Conservation (phyloP, 2,113 vertebrate species). For the Macrotis lagotis region DNA sequence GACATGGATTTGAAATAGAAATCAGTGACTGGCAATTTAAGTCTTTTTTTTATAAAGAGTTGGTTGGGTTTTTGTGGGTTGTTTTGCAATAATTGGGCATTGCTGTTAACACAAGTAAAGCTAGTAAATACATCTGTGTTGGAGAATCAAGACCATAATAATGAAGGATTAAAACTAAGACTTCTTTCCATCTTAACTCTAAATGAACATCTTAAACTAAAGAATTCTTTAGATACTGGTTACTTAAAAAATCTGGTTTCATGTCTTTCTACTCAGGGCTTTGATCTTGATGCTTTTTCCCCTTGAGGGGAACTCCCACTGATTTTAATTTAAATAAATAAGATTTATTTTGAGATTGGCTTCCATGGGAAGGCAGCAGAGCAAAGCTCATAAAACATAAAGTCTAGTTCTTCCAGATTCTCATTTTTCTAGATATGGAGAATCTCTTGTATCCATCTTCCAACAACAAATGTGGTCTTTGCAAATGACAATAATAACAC, state of each 20-base stretch:
- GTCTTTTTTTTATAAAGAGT: neutral
- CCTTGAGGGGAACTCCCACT: conserved; percentile 28
- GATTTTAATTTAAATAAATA: conserved; percentile 61
- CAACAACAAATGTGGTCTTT: neutral
- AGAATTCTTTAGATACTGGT: conserved; percentile 12
- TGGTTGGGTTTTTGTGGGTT: neutral
- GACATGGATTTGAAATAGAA: neutral
- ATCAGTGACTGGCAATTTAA: neutral
- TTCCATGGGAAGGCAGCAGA: neutral
- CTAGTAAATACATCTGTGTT: neutral
- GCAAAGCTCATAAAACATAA: neutral
- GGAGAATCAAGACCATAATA: conserved; percentile 32
- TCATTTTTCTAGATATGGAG: neutral
- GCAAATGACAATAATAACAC: neutral
- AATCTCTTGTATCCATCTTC: conserved; percentile 17
- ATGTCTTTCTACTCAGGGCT: conserved; percentile 49
- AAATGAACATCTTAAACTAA: conserved; percentile 23
- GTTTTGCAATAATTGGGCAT: conserved; percentile 21
- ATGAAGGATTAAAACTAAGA: conserved; percentile 30
- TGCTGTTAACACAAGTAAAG: conserved; percentile 26
- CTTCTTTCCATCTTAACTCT: conserved; percentile 12
- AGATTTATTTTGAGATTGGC: conserved; percentile 33
- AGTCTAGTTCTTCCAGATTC: neutral
- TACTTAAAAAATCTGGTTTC: conserved; percentile 28
- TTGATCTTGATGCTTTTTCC: conserved; percentile 26